Conservation (phyloP, 2,797 vertebrate genomes). For the Rhinichthys osculus region DNA sequence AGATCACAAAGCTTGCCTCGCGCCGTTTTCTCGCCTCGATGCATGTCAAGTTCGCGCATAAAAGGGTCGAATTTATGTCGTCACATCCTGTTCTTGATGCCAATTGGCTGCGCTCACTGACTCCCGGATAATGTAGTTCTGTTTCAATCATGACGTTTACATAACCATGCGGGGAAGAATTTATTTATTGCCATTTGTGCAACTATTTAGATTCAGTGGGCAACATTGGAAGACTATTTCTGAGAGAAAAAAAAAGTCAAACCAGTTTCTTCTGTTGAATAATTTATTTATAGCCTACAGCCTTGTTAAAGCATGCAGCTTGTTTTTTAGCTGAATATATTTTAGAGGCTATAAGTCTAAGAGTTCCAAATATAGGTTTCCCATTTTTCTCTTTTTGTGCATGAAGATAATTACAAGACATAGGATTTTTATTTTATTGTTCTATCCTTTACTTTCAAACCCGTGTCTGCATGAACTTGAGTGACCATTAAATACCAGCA, state of each 20-base stretch:
- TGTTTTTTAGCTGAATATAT: background rate
- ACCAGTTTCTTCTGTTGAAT: too few species aligned
- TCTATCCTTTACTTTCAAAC: background rate
- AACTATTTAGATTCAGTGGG: background rate
- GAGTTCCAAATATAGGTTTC: background rate
- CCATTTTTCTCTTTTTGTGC: background rate
- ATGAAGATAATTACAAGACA: background rate
- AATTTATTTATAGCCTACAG: background rate
- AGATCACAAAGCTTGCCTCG: slow-evolving; percentile 34
- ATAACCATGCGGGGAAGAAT: slow-evolving; percentile 9
- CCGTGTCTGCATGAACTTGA: background rate
- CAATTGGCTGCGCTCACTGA: slow-evolving; percentile 61
- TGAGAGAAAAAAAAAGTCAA: background rate
- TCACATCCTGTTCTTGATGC: slow-evolving; percentile 51
- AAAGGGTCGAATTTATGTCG: slow-evolving; percentile 69
- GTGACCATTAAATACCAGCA: background rate
- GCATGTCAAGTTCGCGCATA: slow-evolving; percentile 64
- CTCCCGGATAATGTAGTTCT: slow-evolving; percentile 68
- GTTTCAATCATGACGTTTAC: background rate
- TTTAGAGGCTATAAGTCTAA: background rate
- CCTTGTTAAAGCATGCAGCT: background rate
- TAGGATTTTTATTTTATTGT: background rate
- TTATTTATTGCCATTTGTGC: background rate
- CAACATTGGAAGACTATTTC: background rate
- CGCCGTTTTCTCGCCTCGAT: slow-evolving; percentile 61